Conservation (phyloP, 2,797 vertebrate genomes). For the Emydoidea blandingii region DNA sequence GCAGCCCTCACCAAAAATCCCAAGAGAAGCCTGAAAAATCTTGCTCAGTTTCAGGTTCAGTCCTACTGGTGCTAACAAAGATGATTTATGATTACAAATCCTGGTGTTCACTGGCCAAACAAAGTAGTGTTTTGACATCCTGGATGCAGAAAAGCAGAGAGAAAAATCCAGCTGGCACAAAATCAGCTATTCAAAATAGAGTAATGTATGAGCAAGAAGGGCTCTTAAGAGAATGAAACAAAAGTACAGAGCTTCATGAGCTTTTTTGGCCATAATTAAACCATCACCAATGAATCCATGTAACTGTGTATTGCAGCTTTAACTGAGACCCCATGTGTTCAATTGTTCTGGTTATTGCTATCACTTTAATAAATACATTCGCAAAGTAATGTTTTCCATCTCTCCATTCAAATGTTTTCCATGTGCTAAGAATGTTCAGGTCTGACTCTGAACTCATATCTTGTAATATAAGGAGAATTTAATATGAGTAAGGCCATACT, state of each 20-base stretch:
- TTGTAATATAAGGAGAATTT: constrained; percentile 13
- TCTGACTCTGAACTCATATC: constrained; percentile 6
- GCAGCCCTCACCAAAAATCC: neutral
- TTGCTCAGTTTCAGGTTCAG: neutral
- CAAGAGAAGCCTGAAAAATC: constrained; percentile 1
- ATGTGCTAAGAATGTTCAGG: constrained; percentile 37
- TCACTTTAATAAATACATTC: constrained; percentile 50
- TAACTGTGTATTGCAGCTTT: neutral
- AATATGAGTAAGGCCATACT: constrained; percentile 17
- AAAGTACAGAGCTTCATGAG: neutral
- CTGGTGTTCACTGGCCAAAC: neutral
- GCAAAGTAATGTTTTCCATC: constrained; percentile 66
- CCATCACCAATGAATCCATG: neutral
- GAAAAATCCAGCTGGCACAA: neutral
- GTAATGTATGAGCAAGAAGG: neutral
- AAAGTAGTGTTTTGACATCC: neutral
- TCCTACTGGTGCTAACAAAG: neutral
- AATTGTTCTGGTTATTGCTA: constrained; percentile 21
- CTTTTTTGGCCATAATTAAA: constrained; percentile 46
- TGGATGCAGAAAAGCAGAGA: neutral
- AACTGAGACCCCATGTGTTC: neutral
- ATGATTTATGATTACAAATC: neutral
- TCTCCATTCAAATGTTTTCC: constrained; percentile 57
- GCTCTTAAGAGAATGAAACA: neutral
- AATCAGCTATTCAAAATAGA: neutral